phyloP scores from a whole-genome alignment of 2,113 vertebrate species.

The Coreoperca whiteheadi region DNA sequence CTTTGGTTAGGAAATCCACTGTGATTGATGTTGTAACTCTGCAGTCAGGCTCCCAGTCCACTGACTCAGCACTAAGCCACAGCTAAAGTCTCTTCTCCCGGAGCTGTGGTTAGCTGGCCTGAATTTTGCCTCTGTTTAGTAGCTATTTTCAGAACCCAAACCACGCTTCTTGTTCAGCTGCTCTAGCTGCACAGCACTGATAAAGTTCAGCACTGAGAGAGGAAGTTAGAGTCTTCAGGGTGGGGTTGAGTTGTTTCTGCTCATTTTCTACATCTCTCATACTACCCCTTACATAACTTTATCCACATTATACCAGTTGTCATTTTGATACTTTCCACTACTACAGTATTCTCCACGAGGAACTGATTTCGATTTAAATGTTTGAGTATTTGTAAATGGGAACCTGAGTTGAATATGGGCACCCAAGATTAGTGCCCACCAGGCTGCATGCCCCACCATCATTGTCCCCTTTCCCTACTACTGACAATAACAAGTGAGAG shows the following conservation, averaged over 20 bases:
- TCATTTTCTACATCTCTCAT: neutral
- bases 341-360: neutral
- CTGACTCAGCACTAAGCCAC: slow-evolving; percentile 62
- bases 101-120: slow-evolving; percentile 40
- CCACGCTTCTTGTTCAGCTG: slow-evolving; percentile 26
- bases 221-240: neutral
- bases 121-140: slow-evolving; percentile 31
- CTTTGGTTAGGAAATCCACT: slow-evolving; percentile 27
- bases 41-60: slow-evolving; percentile 34
- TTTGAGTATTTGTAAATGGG: neutral
- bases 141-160: slow-evolving; percentile 29
- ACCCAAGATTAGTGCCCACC: neutral
- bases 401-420: neutral
- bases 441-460: neutral
- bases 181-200: slow-evolving; percentile 25
- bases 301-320: neutral
- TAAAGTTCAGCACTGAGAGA: slow-evolving; percentile 19
- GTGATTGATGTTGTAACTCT: slow-evolving; percentile 54
- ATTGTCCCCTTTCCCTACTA: neutral
- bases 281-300: neutral
- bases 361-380: neutral
- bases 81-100: slow-evolving; percentile 6
- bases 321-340: neutral
- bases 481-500: neutral
- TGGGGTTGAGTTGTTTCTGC: neutral